Evolutionary conservation across 2,113 vertebrate species (phyloP), one percentile per base, ranked within the genome.

Genomic region (Scolopax mira): DNA sequence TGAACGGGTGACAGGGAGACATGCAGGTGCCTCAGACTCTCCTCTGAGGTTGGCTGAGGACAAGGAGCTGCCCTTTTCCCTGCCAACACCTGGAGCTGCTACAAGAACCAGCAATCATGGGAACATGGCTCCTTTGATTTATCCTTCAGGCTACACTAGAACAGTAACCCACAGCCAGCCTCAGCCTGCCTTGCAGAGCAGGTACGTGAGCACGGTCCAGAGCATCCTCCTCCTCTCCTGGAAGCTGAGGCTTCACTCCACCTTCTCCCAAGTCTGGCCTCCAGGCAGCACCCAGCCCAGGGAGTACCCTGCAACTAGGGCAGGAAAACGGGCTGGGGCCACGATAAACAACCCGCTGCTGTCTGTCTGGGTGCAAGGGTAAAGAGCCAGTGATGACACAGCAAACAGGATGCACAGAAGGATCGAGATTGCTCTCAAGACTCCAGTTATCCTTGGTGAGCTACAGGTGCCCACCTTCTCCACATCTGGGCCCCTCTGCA

Each of bases 101-200:
- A 44, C 0, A 0, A 80, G 27, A 30, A 35, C 60, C 79, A 78
- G 64, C 61, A 35, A n/a, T 39, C 65, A 21, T 78, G 67, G 39
- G 67, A 80, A 67, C 1, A 1, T 57, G 88, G 75, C 67, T 87
- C 41, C 72, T 86, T 80, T 90, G 84, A 92, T 94, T 96, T 92
- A 93, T 13, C 88, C 93, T 92, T 37, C 60, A 85, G 72, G 94
- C 85, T 88, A 72, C 4, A 2, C 75, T 35, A 51, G 79, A 94
- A 95, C 37, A 93, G 72, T 30, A 95, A 94, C 82, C 85, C 92
- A 74, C 30, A 91, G 55, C 58, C 93, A 86, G 90, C 75, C 82
- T 66, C 67, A 67, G 64, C 75, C 85, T 86, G 95, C 88, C 88
- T 95, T 46, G 93, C 90, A 91, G 64, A 95, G 85, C 94, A 77